Conservation (phyloP, 2,888 invertebrate genomes). For the Tachina fera region DNA sequence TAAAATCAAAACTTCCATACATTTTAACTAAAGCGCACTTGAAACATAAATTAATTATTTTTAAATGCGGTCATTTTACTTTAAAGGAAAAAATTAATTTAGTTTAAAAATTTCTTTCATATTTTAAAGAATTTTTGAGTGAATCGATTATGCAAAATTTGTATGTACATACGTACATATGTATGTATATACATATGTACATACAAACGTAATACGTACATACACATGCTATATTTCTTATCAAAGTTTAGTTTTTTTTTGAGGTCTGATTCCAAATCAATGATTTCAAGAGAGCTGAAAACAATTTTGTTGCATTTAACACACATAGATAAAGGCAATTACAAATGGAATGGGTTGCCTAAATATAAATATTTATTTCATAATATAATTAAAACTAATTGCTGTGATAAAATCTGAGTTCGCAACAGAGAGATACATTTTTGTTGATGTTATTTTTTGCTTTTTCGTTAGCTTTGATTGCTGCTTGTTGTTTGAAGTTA, state of each 20-base stretch:
- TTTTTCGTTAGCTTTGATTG: no score
- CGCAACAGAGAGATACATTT: neutral
- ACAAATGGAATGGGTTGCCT: neutral
- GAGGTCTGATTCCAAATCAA: constrained; percentile 8
- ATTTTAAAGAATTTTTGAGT: no score
- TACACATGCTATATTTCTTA: neutral
- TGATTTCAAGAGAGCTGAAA: constrained; percentile 2
- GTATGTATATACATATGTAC: neutral
- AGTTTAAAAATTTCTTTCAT: no score
- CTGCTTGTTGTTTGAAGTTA: neutral
- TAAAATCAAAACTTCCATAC: no score
- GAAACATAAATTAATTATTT: no score
- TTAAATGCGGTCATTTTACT: no score
- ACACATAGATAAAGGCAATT: constrained; percentile 14
- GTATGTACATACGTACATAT: neutral
- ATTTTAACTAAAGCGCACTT: no score
- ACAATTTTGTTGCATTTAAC: constrained; percentile 8
- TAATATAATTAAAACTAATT: neutral
- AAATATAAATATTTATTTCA: neutral
- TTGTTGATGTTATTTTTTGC: neutral
- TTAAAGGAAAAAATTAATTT: no score
- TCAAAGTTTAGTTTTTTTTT: constrained; percentile 4
- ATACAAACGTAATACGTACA: neutral
- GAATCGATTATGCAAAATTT: neutral
- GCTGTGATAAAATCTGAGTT: no score